phyloP scores from a whole-genome alignment of 2,797 vertebrate genomes.

The Loris lydekkerianus region DNA sequence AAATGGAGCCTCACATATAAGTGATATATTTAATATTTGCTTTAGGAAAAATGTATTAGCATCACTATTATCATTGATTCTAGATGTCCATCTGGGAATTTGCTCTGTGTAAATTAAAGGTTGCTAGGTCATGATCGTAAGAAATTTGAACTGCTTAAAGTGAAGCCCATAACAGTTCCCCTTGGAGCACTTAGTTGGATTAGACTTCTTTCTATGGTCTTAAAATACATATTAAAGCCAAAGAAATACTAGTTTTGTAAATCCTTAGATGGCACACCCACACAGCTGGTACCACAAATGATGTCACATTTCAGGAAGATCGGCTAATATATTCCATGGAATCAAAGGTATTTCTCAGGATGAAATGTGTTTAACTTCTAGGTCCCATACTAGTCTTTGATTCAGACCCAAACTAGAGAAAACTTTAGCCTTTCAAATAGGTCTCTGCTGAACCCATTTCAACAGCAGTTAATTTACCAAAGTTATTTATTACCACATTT shows the following conservation, averaged over 20 bases:
- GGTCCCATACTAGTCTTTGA: conserved; percentile 85
- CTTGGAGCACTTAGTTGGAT: conserved; percentile 62
- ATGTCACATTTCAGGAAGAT: conserved; percentile 82
- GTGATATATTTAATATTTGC: conserved; percentile 2
- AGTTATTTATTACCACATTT: conserved; percentile 84
- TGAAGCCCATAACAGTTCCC: conserved; percentile 43
- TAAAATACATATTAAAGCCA: conserved; percentile 73
- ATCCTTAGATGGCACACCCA: conserved; percentile 78
- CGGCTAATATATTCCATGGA: conserved; percentile 86
- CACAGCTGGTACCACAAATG: conserved; percentile 83
- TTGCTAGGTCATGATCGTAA: background rate
- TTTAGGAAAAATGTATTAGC: background rate
- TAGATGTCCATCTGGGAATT: background rate
- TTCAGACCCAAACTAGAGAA: conserved; percentile 84
- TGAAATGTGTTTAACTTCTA: conserved; percentile 85
- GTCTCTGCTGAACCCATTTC: conserved; percentile 84
- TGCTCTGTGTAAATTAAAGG: conserved; percentile 20
- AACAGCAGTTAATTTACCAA: conserved; percentile 86
- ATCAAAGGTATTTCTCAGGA: conserved; percentile 82
- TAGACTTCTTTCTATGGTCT: conserved; percentile 63
- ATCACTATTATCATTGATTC: background rate
- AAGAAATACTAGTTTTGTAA: conserved; percentile 79
- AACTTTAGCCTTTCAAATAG: conserved; percentile 82
- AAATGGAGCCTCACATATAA: background rate
- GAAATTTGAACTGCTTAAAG: conserved; percentile 57